Evolutionary conservation across 2,113 vertebrate genomes (phyloP), one percentile per base, ranked within the genome.

Genomic region (Callopanchax toddi): DNA sequence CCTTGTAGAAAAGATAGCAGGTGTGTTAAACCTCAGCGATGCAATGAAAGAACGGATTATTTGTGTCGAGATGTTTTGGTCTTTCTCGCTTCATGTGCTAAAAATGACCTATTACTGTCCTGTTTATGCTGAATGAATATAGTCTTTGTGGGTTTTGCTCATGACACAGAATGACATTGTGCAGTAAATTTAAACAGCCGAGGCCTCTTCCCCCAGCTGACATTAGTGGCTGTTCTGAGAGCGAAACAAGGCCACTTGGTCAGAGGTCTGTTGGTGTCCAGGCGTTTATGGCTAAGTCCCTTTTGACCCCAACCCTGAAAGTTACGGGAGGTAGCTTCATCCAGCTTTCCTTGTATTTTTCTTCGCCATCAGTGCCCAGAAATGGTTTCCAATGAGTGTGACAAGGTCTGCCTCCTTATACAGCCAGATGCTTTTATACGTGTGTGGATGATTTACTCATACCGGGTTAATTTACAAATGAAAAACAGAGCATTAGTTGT

Each of bases 211-310:
- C 58, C 62, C 61, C 75, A 82, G 87, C 74, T 82, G 73, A 84
- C 51, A 5, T 70, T 46, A 54, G 65, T 45, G 75, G 52, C 64
- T 74, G 60, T 55, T 67, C 48, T 68, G 74, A 86, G 77, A 88
- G 83, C 67, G 74, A 83, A 84, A 86, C 75, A 71, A 73, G 79
- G 82, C 58, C 69, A 23, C 32, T 64, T 83, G 84, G 79, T 87
- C 85, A 86, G 87, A 78, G 81, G 75, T 83, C 79, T 82, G 84
- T 86, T 87, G 86, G 84, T 87, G 79, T 89, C 86, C 81, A 52
- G 66, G 75, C 63, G 25, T 88, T 89, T 89, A 87, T 80, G 75
- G 70, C 62, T 3, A 13, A 3, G 74, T 76, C 75, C 75, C 78
- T 73, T 86, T 86, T 86, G 86, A 89, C 87, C 86, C 51, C 40